A percentile compares a stretch with the other conserved stretches of the same genome.
Conservation (phyloP, 2,888 invertebrate genomes). For the Artemia sinica region DNA sequence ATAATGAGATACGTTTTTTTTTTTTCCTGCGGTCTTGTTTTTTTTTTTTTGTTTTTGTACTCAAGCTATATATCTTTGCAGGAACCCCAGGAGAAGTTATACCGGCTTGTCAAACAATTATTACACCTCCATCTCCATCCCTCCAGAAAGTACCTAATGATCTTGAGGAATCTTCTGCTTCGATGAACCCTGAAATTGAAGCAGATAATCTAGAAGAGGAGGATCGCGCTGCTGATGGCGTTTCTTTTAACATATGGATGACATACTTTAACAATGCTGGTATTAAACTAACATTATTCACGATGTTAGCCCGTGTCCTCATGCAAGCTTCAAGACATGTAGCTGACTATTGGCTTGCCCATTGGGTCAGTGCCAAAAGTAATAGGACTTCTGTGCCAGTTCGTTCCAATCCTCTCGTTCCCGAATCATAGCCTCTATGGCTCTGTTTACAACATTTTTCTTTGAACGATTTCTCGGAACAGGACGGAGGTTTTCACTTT, state of each 20-base stretch:
- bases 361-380: constrained; percentile 54
- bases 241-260: constrained; percentile 54
- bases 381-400: constrained; percentile 17
- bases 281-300: constrained; percentile 40
- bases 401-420: too few relatives aligned
- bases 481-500: not conserved
- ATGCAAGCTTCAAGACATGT: constrained; percentile 84
- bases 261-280: constrained; percentile 66
- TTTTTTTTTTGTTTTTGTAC: too few relatives aligned
- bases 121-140: not conserved
- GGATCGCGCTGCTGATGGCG: constrained; percentile 41
- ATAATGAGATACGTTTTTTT: too few relatives aligned
- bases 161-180: constrained; percentile 19
- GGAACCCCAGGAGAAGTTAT: not conserved
- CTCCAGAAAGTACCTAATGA: not conserved
- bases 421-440: not conserved
- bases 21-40: too few relatives aligned
- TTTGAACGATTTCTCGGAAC: not conserved
- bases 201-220: constrained; percentile 30
- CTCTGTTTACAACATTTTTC: not conserved
- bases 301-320: constrained; percentile 50
- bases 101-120: constrained; percentile 3
- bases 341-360: constrained; percentile 82
- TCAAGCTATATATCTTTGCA: not conserved
- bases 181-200: not conserved